These are phyloP conservation scores for Platyscapa corneri DNA, from an alignment of 1,140 invertebrate species.

Conservation along the genomic window DNA sequence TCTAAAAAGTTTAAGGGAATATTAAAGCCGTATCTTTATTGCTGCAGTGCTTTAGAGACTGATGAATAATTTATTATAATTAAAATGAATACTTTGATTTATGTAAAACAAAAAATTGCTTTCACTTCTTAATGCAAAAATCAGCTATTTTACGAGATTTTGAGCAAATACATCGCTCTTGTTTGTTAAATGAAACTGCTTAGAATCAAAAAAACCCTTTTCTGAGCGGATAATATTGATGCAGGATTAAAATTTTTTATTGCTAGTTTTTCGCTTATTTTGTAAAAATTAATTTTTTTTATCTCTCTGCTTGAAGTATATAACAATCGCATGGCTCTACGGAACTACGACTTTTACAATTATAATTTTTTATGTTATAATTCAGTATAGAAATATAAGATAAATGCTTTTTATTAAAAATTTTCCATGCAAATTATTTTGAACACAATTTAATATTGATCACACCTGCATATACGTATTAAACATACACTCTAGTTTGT, in stretches of 20 bases:
- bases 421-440: background rate
- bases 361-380: background rate
- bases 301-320: background rate
- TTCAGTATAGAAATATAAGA: background rate
- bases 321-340: no score
- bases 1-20: conserved; percentile 19
- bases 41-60: background rate
- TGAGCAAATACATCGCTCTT: background rate
- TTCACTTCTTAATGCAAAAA: background rate
- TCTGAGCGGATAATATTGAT: no score
- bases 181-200: no score
- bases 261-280: background rate
- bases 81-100: background rate
- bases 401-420: background rate
- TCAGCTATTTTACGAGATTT: background rate
- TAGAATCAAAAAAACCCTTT: background rate
- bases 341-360: no score
- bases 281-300: background rate
- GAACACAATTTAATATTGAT: background rate
- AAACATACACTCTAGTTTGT: background rate
- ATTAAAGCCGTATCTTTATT: conserved; percentile 20
- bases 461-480: background rate
- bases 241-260: no score
- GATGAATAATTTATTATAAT: conserved; percentile 4
- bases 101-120: background rate